Base-by-base conservation (phyloP, 2,888 invertebrate species). In the Alloscopus bannaensis region DNA sequence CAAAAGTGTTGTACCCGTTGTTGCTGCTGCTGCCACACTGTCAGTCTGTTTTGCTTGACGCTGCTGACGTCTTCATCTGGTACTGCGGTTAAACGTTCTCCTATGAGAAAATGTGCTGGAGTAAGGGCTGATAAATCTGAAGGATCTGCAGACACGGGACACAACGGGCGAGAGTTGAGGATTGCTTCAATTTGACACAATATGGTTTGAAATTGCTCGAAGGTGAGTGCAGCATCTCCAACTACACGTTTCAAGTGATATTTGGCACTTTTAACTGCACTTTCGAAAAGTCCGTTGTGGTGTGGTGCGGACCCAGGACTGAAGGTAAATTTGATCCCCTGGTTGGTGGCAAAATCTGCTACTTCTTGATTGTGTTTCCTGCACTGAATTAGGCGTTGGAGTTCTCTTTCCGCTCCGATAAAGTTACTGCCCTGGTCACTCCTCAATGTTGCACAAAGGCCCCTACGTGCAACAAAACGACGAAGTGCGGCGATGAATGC, bases 381-480 rank as follows among this genome's bases (percentile, higher is more conserved):
- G 11, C 24, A 52, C 45, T 45, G 8, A 11, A 3, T 45, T 45
- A 83, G 22, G 24, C n/a, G n/a, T n/a, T n/a, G n/a, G n/a, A n/a
- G n/a, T n/a, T 78, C 77, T 1, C 28, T 55, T 16, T 50, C 29
- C 6, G 80, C 77, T 8, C 81, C 81, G 28, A 71, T 60, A 57
- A 85, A 83, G 22, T 80, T 83, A 0, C 75, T 84, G 0, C 69
- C 82, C 68, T 83, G 82, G 47, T 84, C 83, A 29, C 65, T 59
- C 26, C 62, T 81, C 11, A 80, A 62, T 3, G 47, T 50, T 1
- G 2, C 0, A 3, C 50, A 62, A 0, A 24, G 29, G 0, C 71
- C 71, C 0, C 77, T 24, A 0, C 55, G 16, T 8, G 42, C 55
- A 2, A 65, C 20, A 18, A 75, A 78, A 8, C 69, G 57, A 3